Evolutionary conservation across 2,888 invertebrate species (phyloP).

Genomic region (Lasioglossum malachurum): DNA sequence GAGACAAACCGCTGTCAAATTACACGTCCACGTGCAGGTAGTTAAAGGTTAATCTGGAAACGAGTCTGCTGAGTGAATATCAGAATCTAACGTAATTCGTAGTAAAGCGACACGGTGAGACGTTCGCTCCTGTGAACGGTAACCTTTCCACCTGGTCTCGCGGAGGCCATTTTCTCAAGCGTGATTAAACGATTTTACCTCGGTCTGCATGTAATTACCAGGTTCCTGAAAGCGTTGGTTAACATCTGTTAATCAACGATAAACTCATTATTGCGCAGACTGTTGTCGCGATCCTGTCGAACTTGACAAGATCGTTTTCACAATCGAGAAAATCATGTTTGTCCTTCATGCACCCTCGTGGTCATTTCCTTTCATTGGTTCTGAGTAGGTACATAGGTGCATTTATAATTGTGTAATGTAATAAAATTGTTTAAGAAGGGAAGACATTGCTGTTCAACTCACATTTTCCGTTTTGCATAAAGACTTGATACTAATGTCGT

Average conservation of each 20-base stretch:
- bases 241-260: neutral
- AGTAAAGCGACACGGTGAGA: neutral
- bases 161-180: neutral
- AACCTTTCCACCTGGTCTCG: neutral
- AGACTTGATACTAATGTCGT: too few species aligned
- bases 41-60: constrained; percentile 32
- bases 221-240: neutral
- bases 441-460: too few species aligned
- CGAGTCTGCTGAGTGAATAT: constrained; percentile 24
- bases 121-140: constrained; percentile 7
- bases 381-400: too few species aligned
- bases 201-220: neutral
- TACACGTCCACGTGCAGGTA: constrained; percentile 9
- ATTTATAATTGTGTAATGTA: too few species aligned
- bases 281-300: too few species aligned
- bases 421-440: too few species aligned
- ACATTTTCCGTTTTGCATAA: too few species aligned
- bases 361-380: too few species aligned
- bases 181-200: neutral
- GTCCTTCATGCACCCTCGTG: too few species aligned
- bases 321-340: neutral
- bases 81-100: constrained; percentile 15
- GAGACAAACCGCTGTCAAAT: constrained; percentile 25
- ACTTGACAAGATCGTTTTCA: neutral
- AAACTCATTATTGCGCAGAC: neutral